phyloP scores from a whole-genome alignment of 2,888 invertebrate genomes.

The Lithophane socia region DNA sequence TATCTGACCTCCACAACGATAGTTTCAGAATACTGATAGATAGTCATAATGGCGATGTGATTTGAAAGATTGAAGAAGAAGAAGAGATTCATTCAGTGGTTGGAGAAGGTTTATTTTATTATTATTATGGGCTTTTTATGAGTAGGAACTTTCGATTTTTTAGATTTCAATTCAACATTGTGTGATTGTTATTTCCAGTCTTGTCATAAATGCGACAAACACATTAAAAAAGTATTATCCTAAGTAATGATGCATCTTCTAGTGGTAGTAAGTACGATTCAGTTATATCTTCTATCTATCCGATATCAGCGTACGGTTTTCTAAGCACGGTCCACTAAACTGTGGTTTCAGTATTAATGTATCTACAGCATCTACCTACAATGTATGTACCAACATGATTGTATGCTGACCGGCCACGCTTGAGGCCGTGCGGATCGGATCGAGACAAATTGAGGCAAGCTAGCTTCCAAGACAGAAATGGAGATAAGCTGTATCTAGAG shows the following conservation, averaged over 20 bases:
- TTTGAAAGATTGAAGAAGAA: too few species aligned
- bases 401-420: background rate
- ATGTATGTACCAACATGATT: background rate
- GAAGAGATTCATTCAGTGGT: background rate
- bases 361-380: background rate
- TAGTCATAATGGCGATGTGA: background rate
- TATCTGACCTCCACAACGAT: too few species aligned
- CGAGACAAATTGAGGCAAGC: conserved; percentile 28
- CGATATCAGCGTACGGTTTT: background rate
- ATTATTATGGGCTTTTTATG: background rate
- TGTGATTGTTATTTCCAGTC: background rate
- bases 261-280: background rate
- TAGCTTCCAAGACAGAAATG: background rate
- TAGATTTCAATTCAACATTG: background rate
- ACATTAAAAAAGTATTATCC: background rate
- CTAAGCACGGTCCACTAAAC: background rate
- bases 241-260: too few species aligned
- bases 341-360: conserved; percentile 36
- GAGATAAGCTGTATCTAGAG: background rate
- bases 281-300: background rate
- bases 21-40: background rate
- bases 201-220: background rate
- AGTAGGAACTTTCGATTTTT: background rate
- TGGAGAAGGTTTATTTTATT: background rate
- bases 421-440: background rate